phyloP scores from a whole-genome alignment of 2,888 invertebrate species.

The Ferrisia virgata region DNA sequence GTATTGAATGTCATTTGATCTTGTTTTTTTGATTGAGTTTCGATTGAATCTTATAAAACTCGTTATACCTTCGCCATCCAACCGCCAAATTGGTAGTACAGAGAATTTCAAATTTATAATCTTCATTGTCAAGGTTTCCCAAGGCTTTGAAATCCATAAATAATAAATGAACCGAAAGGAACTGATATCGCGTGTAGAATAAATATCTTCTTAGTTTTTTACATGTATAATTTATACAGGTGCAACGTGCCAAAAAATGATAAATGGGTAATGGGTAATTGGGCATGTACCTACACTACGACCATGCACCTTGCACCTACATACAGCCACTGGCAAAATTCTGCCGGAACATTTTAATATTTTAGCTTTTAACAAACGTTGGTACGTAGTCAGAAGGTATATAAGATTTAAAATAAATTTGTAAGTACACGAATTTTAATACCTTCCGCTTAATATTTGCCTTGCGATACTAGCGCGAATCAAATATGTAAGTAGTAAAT shows the following conservation, averaged over 20 bases:
- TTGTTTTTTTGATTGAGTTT: too few relatives aligned
- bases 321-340: neutral
- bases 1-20: too few relatives aligned
- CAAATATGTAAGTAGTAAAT: too few relatives aligned
- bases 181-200: neutral
- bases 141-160: neutral
- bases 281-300: neutral
- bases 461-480: too few relatives aligned
- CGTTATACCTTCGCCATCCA: neutral
- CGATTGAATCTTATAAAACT: too few relatives aligned
- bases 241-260: neutral
- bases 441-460: too few relatives aligned
- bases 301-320: neutral
- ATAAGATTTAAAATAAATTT: too few relatives aligned
- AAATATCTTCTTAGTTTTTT: neutral
- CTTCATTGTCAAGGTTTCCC: neutral
- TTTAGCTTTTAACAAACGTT: too few relatives aligned
- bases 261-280: too few relatives aligned
- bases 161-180: neutral
- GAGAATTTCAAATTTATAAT: neutral
- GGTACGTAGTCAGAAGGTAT: too few relatives aligned
- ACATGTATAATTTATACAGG: neutral
- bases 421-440: too few relatives aligned
- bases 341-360: neutral
- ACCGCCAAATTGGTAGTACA: neutral